Base-by-base conservation (phyloP, 2,888 invertebrate genomes). In the Drosophila siamana region DNA sequence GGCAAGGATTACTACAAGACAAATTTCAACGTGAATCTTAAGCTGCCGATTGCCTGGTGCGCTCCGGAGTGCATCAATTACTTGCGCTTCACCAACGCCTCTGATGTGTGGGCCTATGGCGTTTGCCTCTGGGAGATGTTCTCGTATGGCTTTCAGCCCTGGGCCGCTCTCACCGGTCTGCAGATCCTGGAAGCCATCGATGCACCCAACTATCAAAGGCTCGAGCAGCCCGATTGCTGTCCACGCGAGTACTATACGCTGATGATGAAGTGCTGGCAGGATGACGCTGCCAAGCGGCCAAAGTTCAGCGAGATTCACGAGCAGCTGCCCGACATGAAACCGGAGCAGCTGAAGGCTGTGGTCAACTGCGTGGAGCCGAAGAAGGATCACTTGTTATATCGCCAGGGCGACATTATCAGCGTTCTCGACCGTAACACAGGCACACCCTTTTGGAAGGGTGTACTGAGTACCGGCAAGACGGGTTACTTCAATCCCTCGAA, bases 81-180 rank as follows among this genome's bases (percentile, higher is more conserved):
- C 92, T 93, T 99, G 67, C 95, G 97, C 64, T 99, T 99, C 92
- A 99, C 99, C 1, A 97, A 98, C 6, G 96, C 98, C 5, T 98
- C 98, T 61, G 99, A 99, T 91, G 98, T 99, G 0, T 99, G 99
- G 99, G 98, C 99, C 0, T 99, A 96, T 91, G 99, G 97, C 2
- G 98, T 99, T 0, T 98, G 98, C n/a, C 93, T 99, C 0, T 99
- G 99, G 99, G 99, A 99, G 92, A 98, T 99, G 97, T 99, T 99
- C 92, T 98, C 98, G 0, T 99, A 99, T 90, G 99, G 99, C 0
- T 98, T 98, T 91, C 98, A 99, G 92, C 99, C 99, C 0, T 99
- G 99, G 99, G 97, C 97, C 0, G 98, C 98, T 0, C 94, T 98
- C 54, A 98, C 97, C 0, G 98, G 98, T 0, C 96, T 97, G 77